phyloP scores from a whole-genome alignment of 1,140 invertebrate genomes.

The Heliconius hewitsoni region DNA sequence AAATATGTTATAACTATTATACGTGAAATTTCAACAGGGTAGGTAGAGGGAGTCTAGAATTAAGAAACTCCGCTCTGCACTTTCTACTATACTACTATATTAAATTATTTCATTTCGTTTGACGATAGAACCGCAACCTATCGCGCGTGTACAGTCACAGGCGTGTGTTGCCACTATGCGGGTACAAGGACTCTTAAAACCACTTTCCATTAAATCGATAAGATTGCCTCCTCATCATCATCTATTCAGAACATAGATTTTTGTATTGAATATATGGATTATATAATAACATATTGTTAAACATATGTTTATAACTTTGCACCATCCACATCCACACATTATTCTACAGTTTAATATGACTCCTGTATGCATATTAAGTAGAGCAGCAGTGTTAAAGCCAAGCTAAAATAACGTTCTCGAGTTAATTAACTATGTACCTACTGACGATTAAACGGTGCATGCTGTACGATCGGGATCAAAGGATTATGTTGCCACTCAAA shows the following conservation, averaged over 20 bases:
- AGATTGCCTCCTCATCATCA: neutral
- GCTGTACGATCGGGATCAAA: constrained; percentile 38
- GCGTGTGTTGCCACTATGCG: no score
- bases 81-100: no score
- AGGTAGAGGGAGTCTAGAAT: no score
- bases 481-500: constrained; percentile 33
- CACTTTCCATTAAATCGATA: neutral
- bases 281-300: neutral
- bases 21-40: no score
- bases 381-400: constrained; percentile 30
- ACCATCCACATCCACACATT: neutral
- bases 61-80: no score
- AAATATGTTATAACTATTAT: no score
- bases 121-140: no score
- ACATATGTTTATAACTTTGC: constrained; percentile 3
- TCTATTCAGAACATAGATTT: no score
- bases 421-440: constrained; percentile 38
- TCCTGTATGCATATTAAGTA: constrained; percentile 38
- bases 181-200: no score
- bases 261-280: neutral
- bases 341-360: constrained; percentile 13
- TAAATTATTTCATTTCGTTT: no score
- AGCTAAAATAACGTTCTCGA: constrained; percentile 34
- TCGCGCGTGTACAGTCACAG: no score
- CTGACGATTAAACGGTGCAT: constrained; percentile 35